Conservation (phyloP, 2,888 invertebrate genomes). For the Sphaerophoria taeniata region DNA sequence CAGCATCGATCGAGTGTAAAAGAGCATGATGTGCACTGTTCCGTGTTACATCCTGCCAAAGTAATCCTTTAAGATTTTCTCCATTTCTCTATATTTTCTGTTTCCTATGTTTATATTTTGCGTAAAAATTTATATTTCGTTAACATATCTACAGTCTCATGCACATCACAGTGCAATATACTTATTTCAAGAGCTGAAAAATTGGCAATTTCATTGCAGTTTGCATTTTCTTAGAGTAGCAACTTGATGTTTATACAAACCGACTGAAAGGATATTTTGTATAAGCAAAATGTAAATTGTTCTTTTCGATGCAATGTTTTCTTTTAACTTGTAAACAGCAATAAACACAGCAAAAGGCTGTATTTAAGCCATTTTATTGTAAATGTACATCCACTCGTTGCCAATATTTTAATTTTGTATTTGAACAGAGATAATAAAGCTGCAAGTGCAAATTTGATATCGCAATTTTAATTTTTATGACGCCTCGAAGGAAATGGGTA, state of each 20-base stretch:
- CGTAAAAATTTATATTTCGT: constrained; percentile 57
- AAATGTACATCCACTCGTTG: too few relatives aligned
- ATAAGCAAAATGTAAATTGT: constrained; percentile 62
- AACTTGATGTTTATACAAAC: neutral
- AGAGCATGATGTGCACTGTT: constrained; percentile 44
- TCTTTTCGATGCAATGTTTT: constrained; percentile 15
- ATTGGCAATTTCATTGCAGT: constrained; percentile 69
- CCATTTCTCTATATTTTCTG: neutral
- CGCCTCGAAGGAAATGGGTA: too few relatives aligned
- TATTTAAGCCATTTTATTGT: too few relatives aligned
- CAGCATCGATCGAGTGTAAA: constrained; percentile 48
- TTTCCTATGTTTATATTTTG: constrained; percentile 12
- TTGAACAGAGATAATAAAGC: too few relatives aligned
- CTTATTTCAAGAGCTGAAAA: constrained; percentile 11
- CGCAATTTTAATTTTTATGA: too few relatives aligned
- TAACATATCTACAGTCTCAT: constrained; percentile 25
- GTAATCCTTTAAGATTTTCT: neutral
- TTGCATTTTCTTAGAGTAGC: constrained; percentile 27
- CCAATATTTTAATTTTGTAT: too few relatives aligned
- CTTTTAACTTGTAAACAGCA: neutral
- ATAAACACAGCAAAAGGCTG: too few relatives aligned
- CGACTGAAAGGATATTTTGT: constrained; percentile 23
- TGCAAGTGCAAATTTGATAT: too few relatives aligned
- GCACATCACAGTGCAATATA: constrained; percentile 22
- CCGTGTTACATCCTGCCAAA: neutral